phyloP scores from a whole-genome alignment of 1,140 invertebrate genomes.

The Anastatus disparis region DNA sequence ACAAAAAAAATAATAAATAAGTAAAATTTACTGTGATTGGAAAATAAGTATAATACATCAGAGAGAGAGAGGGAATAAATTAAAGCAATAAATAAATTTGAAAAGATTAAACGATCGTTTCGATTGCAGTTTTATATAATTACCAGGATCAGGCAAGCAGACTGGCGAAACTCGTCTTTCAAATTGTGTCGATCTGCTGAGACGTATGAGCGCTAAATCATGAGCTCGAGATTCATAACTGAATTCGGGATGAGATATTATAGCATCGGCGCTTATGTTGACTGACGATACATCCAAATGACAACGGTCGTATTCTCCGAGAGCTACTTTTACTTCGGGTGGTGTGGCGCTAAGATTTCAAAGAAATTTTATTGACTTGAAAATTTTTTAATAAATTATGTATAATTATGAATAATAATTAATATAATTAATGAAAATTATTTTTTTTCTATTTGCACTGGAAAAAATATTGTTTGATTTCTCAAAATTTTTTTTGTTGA shows the following conservation, averaged over 20 bases:
- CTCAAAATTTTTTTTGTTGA: too few species aligned
- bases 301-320: conserved; percentile 69
- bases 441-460: too few species aligned
- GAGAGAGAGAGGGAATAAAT: too few species aligned
- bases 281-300: conserved; percentile 62
- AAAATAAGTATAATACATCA: too few species aligned
- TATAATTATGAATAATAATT: neutral
- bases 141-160: conserved; percentile 70
- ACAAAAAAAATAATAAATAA: too few species aligned
- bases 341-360: conserved; percentile 56
- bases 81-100: too few species aligned
- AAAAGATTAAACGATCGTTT: neutral
- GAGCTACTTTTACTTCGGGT: conserved; percentile 65
- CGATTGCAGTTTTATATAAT: neutral
- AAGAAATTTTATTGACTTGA: neutral
- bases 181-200: conserved; percentile 67
- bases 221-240: conserved; percentile 65
- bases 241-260: conserved; percentile 68
- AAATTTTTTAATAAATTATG: too few species aligned
- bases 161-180: conserved; percentile 69
- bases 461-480: too few species aligned
- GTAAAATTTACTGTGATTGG: too few species aligned
- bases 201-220: conserved; percentile 71
- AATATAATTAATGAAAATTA: too few species aligned
- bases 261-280: conserved; percentile 63